Percentiles rank a stretch among this genome's conserved stretches.
phyloP scores from a whole-genome alignment of 2,797 vertebrate genomes.

The Enteromius anoplus region DNA sequence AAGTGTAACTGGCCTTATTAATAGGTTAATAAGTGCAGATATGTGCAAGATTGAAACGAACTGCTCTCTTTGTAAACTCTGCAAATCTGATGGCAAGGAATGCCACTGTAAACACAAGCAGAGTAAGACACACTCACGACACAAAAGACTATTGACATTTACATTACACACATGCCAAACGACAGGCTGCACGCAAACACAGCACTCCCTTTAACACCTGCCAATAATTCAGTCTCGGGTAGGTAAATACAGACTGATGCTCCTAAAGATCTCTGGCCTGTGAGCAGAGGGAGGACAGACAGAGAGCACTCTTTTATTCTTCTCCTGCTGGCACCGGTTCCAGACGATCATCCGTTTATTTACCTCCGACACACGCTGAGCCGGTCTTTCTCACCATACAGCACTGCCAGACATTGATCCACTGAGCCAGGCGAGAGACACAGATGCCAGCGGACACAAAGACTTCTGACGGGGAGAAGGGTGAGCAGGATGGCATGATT shows the following conservation, averaged over 20 bases:
- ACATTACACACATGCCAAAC: conserved; percentile 60
- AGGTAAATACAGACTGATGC: conserved; percentile 40
- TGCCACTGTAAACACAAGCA: conserved; percentile 29
- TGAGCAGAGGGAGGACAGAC: not conserved
- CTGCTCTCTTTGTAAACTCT: not conserved
- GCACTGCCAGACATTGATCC: conserved; percentile 70
- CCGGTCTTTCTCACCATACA: conserved; percentile 61
- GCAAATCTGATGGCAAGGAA: not conserved
- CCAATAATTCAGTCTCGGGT: conserved; percentile 32
- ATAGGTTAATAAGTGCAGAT: not conserved
- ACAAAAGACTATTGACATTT: conserved; percentile 66
- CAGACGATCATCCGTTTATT: conserved; percentile 46
- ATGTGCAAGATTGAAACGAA: not conserved
- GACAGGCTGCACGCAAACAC: conserved; percentile 62
- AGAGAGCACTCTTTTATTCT: not conserved
- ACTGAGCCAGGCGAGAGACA: conserved; percentile 60
- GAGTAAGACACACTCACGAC: conserved; percentile 46
- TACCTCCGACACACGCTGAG: conserved; percentile 52
- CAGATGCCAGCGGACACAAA: conserved; percentile 60
- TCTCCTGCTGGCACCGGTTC: conserved; percentile 33
- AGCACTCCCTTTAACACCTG: conserved; percentile 41
- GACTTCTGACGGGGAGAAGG: conserved; percentile 37
- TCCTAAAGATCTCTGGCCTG: conserved; percentile 9
- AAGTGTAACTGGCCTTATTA: not conserved
- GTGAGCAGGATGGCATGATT: conserved; percentile 65